These are phyloP conservation scores for Achroia grisella DNA, from an alignment of 1,140 invertebrate genomes.

Conservation along the genomic window DNA sequence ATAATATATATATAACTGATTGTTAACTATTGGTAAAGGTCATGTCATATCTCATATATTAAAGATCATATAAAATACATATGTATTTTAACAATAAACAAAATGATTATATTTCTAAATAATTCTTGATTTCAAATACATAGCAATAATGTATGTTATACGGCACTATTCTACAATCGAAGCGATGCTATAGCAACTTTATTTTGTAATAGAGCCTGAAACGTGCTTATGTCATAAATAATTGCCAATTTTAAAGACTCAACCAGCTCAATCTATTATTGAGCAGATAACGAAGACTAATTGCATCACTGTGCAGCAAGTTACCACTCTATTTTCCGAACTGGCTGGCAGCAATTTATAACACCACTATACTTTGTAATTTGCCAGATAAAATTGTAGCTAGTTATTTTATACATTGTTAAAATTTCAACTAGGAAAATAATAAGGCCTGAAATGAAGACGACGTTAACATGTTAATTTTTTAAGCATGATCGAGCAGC, in stretches of 20 bases:
- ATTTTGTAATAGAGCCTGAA: not conserved
- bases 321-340: conserved; percentile 9
- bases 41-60: too few relatives aligned
- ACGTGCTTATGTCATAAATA: conserved; percentile 12
- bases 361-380: conserved; percentile 1
- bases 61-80: too few relatives aligned
- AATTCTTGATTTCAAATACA: too few relatives aligned
- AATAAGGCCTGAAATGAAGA: conserved; percentile 26
- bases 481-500: conserved; percentile 38
- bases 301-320: conserved; percentile 13
- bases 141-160: too few relatives aligned
- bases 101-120: too few relatives aligned
- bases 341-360: conserved; percentile 2
- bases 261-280: conserved; percentile 18
- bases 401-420: not conserved
- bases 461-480: conserved; percentile 53
- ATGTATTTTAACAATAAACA: too few relatives aligned
- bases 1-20: too few relatives aligned
- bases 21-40: too few relatives aligned
- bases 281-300: conserved; percentile 19
- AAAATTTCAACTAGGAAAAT: conserved; percentile 6
- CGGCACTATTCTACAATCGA: too few relatives aligned
- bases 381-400: not conserved
- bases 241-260: conserved; percentile 26
- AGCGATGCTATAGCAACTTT: too few relatives aligned